These are phyloP conservation scores for Corythoichthys haematopterus DNA, from an alignment of 2,113 vertebrate genomes.

Conservation along the genomic window DNA sequence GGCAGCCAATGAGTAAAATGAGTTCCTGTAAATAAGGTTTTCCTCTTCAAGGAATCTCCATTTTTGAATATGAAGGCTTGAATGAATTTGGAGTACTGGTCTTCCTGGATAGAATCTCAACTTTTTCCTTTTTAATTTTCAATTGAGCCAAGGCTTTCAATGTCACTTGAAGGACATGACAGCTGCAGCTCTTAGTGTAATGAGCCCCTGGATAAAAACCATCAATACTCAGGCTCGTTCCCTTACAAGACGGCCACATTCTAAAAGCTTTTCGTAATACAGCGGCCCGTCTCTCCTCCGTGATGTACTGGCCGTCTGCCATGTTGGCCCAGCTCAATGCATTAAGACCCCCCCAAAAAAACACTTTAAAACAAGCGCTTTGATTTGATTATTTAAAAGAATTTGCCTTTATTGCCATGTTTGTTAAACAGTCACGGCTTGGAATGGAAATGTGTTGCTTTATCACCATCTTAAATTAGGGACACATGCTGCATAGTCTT, in stretches of 20 bases:
- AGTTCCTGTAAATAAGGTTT: no score
- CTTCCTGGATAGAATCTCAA: not conserved
- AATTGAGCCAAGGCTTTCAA: constrained; percentile 31
- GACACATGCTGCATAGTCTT: accelerated
- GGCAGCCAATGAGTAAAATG: no score
- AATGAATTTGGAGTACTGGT: not conserved
- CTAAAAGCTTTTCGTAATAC: constrained; percentile 77
- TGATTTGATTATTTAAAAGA: not conserved
- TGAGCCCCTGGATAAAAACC: constrained; percentile 68
- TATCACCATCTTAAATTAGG: not conserved
- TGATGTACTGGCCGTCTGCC: constrained; percentile 68
- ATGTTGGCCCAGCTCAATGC: constrained; percentile 36
- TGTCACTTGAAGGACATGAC: constrained; percentile 70
- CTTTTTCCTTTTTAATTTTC: constrained; percentile 12
- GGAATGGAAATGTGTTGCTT: not conserved
- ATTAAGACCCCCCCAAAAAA: constrained; percentile 19
- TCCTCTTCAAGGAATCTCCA: not conserved
- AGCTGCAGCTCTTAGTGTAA: constrained; percentile 72
- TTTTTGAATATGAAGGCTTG: not conserved
- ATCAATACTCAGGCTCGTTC: constrained; percentile 69
- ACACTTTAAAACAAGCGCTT: not conserved
- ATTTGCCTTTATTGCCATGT: no score
- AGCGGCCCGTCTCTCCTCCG: constrained; percentile 31
- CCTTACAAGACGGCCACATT: constrained; percentile 48
- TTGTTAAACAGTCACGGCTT: not conserved